Evolutionary conservation across 2,113 vertebrate genomes (phyloP), one percentile per base, ranked within the genome.

Genomic region (Pomatorhinus ruficollis): DNA sequence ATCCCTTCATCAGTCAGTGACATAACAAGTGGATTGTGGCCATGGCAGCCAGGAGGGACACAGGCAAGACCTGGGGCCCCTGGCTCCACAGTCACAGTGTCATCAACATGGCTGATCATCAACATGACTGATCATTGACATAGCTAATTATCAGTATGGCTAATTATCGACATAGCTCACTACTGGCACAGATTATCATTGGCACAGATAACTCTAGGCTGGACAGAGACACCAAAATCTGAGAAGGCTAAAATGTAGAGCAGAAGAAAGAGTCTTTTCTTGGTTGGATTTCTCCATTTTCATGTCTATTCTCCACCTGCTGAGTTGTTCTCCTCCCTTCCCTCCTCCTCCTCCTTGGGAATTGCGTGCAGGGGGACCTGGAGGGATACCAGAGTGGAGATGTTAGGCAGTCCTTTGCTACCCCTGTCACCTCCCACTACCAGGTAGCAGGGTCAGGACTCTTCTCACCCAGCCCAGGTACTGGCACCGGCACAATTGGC

Each of bases 401-500:
- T 35, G 93, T 87, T 1, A 16, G 80, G 60, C 49, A 61, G 56
- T 31, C 22, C 40, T 3, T 0, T 61, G 40, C 30, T 60, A 13
- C 57, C n/a, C 40, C n/a, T 4, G 0, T 37, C 52, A 28, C 52
- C 66, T 66, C 25, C 79, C 6, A 4, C 25, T 35, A 3, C 28
- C 52, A 52, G 47, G 47, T 0, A 3, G 22, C 50, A 40, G n/a
- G 44, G 7, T 12, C 74, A 75, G 83, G 57, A 33, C 42, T 56
- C 21, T 0, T n/a, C 63, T 70, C 42, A 18, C 64, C 69, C 81
- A 68, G 56, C 53, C 52, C 35, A 4, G 27, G 17, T 30, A 6
- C 35, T 3, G 4, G 35, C 52, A 39, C 30, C 0, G 0, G 18
- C 57, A 56, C 22, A 13, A 5, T 0, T 0, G 0, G 47, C 45